These are phyloP conservation scores for Xerus rutilus DNA, from an alignment of 2,797 vertebrate genomes.

Conservation along the genomic window DNA sequence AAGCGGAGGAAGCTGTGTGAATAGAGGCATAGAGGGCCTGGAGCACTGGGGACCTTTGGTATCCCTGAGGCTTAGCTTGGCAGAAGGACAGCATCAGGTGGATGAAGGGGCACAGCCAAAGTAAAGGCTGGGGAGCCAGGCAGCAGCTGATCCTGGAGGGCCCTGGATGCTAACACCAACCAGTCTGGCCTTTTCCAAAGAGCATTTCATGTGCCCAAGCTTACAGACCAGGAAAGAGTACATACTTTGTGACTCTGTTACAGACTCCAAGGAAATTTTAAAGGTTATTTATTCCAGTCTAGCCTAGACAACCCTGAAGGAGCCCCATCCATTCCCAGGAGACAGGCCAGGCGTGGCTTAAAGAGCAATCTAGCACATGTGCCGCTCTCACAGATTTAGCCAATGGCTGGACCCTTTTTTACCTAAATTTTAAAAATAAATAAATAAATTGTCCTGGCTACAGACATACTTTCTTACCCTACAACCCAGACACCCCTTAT, in stretches of 20 bases:
- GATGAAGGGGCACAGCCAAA: neutral
- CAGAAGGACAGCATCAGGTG: neutral
- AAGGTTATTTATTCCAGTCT: slow-evolving; percentile 60
- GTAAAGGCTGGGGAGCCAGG: neutral
- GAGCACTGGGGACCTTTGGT: neutral
- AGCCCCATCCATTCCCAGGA: neutral
- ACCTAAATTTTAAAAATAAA: neutral
- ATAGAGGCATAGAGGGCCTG: neutral
- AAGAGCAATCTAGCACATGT: neutral
- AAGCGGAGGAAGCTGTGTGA: neutral
- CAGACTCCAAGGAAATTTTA: slow-evolving; percentile 52
- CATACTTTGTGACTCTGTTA: slow-evolving; percentile 20
- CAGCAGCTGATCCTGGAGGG: neutral
- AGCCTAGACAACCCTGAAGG: neutral
- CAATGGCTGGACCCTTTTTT: neutral
- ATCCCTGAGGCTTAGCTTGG: neutral
- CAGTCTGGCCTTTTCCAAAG: slow-evolving; percentile 4
- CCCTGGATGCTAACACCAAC: neutral
- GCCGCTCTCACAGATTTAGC: neutral
- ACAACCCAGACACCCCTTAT: neutral
- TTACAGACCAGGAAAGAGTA: neutral
- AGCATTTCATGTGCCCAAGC: neutral
- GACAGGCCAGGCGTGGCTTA: slow-evolving; percentile 42
- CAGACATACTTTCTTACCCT: neutral
- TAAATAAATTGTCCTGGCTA: neutral